phyloP scores from a whole-genome alignment of 2,888 invertebrate species.

The Artemia sinica region DNA sequence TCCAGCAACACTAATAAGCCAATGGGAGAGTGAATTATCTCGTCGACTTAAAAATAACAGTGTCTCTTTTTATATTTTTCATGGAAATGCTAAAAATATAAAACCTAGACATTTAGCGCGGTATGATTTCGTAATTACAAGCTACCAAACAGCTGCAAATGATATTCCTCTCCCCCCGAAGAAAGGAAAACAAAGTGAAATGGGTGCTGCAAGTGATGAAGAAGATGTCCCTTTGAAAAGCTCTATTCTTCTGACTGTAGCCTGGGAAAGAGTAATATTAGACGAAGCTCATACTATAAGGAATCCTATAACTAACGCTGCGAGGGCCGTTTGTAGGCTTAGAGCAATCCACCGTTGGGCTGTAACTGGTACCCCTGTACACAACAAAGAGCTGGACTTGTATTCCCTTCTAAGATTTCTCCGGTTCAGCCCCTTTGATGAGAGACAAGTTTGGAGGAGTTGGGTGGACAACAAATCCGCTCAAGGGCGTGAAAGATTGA shows the following conservation, averaged over 20 bases:
- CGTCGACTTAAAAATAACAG: slow-evolving; percentile 43
- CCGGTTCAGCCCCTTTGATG: slow-evolving; percentile 70
- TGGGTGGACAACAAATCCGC: slow-evolving; percentile 72
- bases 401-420: slow-evolving; percentile 66
- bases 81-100: slow-evolving; percentile 55
- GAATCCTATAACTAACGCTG: slow-evolving; percentile 62
- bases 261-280: slow-evolving; percentile 69
- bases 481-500: slow-evolving; percentile 54
- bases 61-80: slow-evolving; percentile 51
- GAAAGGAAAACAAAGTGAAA: slow-evolving; percentile 19
- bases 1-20: slow-evolving; percentile 72
- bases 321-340: slow-evolving; percentile 49
- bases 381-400: slow-evolving; percentile 73
- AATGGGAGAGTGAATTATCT: slow-evolving; percentile 68
- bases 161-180: slow-evolving; percentile 29
- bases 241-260: slow-evolving; percentile 45
- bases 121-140: slow-evolving; percentile 70
- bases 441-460: slow-evolving; percentile 66
- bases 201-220: slow-evolving; percentile 17
- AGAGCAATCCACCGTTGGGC: slow-evolving; percentile 52
- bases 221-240: slow-evolving; percentile 39
- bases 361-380: slow-evolving; percentile 85
- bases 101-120: slow-evolving; percentile 39
- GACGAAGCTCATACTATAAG: slow-evolving; percentile 87
- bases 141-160: slow-evolving; percentile 50